Conservation (phyloP, 2,797 vertebrate genomes). For the Mormyrus proboscirostris region DNA sequence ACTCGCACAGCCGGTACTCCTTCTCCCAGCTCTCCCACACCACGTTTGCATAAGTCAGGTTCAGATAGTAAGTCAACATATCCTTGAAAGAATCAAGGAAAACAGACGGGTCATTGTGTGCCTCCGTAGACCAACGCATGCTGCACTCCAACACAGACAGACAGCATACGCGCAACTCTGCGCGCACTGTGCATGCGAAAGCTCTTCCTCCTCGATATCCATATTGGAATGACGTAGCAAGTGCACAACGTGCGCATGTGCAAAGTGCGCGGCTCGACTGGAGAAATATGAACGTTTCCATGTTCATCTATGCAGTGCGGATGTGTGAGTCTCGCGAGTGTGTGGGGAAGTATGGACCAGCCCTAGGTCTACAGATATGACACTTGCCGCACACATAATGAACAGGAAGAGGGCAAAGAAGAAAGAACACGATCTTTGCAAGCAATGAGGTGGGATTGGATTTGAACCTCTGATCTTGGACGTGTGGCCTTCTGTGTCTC, state of each 20-base stretch:
- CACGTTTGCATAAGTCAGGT: conserved; percentile 74
- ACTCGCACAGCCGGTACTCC: conserved; percentile 79
- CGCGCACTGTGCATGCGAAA: background rate
- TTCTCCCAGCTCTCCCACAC: conserved; percentile 69
- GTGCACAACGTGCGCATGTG: background rate
- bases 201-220: background rate
- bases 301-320: too few species aligned
- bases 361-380: background rate
- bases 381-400: background rate
- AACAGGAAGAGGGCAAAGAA: background rate
- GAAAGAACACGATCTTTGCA: background rate
- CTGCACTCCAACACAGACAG: background rate
- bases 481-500: background rate
- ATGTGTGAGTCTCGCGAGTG: background rate
- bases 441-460: background rate
- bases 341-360: background rate
- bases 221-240: background rate
- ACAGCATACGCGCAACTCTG: too few species aligned
- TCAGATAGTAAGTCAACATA: conserved; percentile 81
- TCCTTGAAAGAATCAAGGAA: conserved; percentile 60
- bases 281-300: too few species aligned
- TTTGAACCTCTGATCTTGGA: background rate
- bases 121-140: background rate
- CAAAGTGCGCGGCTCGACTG: too few species aligned
- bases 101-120: background rate